Base-by-base conservation (phyloP, 1,140 invertebrate genomes). In the Elysia chlorotica region DNA sequence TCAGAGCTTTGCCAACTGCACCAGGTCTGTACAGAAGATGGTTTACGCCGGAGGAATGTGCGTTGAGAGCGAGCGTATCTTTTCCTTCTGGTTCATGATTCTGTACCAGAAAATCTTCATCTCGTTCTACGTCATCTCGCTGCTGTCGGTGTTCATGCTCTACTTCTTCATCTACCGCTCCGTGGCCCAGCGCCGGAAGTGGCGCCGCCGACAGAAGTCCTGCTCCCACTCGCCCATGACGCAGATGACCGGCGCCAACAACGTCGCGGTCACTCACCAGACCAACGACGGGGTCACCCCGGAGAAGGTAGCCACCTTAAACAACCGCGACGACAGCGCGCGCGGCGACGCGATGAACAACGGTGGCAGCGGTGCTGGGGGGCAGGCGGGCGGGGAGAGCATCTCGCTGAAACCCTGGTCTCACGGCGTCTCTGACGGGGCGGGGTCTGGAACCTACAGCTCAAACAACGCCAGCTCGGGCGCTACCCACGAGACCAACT, bases 131-230 rank as follows among this genome's bases (percentile, higher is more conserved):
- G 66, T 83, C 1, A 77, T 83, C 6, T 76, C 81, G 2, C 75
- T 82, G 38, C 65, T 82, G n/a, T 67, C 78, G 5, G 81, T 85
- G 3, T 75, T 74, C 31, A 76, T 82, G 48, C 74, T 85, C 31
- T 85, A 85, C 67, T 79, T 75, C n/a, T 66, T 85, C 1, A 81
- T 85, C 57, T 82, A 80, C 62, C 72, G 74, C 59, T 83, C 82
- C 6, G 78, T 85, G 17, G 71, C 79, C 23, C 30, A 71, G 41
- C 41, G 82, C n/a, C 59, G 83, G 25, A 75, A 73, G 10, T 79
- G 76, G 71, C 72, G 79, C 21, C 71, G 57, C 35, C 74, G 63
- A n/a, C 74, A 73, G 71, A 62, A 68, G 53, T 73, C 63, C 59
- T 65, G 67, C 17, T 74, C 67, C 2, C 73, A 69, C 33, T 59